phyloP scores from a whole-genome alignment of 92 coral and sea anemone genomes.

The Zoanthus sociatus region DNA sequence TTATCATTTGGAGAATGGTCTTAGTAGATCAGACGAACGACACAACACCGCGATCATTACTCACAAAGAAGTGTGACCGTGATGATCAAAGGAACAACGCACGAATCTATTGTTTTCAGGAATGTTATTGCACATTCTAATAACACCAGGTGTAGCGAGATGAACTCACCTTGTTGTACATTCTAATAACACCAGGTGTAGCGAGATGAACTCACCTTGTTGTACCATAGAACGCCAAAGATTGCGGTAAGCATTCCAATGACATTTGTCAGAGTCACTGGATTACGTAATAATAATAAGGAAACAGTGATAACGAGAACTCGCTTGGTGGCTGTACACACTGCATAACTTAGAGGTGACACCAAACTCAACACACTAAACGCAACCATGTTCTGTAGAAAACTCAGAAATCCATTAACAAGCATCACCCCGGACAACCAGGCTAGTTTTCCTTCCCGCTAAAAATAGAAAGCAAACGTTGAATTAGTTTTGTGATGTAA shows the following conservation, averaged over 20 bases:
- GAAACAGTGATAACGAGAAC: slow-evolving; percentile 92
- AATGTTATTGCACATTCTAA: neutral
- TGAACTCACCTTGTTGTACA: slow-evolving; percentile 67
- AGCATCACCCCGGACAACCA: slow-evolving; percentile 88
- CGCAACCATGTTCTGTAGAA: slow-evolving; percentile 95
- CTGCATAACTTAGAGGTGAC: slow-evolving; percentile 93
- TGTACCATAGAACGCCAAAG: slow-evolving; percentile 89
- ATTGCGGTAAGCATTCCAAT: slow-evolving; percentile 92
- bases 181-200: neutral
- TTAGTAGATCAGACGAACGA: too few species aligned
- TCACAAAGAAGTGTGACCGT: too few species aligned
- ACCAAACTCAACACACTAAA: slow-evolving; percentile 91
- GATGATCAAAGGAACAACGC: too few species aligned
- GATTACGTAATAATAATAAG: slow-evolving; percentile 85
- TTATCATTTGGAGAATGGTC: too few species aligned
- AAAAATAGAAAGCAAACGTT: slow-evolving; percentile 31
- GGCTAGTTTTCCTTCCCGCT: slow-evolving; percentile 83
- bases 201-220: slow-evolving; percentile 75
- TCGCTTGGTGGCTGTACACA: slow-evolving; percentile 94
- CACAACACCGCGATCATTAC: too few species aligned
- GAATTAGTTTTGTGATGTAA: neutral
- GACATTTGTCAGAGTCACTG: slow-evolving; percentile 78
- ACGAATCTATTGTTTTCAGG: too few species aligned
- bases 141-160: neutral
- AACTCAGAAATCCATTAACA: slow-evolving; percentile 93